Percentiles rank a stretch among this genome's conserved stretches.
Evolutionary conservation across 1,140 invertebrate genomes (phyloP).

Genomic region (Patella vulgata): DNA sequence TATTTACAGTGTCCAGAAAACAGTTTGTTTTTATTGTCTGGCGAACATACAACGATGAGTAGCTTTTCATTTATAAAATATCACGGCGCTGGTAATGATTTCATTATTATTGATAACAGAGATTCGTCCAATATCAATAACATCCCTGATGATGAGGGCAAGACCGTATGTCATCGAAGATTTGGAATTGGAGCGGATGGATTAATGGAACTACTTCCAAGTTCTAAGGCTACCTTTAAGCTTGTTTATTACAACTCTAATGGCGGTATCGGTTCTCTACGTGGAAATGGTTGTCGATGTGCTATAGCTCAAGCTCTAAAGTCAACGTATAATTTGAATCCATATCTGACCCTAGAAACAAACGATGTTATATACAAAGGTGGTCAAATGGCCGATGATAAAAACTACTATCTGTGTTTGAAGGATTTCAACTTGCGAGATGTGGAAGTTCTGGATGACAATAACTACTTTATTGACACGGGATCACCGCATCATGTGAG

Average conservation of each 20-base stretch:
- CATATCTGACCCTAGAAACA: conserved; percentile 19
- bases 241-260: conserved; percentile 30
- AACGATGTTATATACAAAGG: conserved; percentile 27
- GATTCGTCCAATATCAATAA: too few species aligned
- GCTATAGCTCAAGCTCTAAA: conserved; percentile 17
- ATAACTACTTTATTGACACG: conserved; percentile 27
- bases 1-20: too few species aligned
- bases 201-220: conserved; percentile 9
- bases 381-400: neutral
- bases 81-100: conserved; percentile 36
- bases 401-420: conserved; percentile 18
- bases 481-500: conserved; percentile 35
- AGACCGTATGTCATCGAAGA: conserved; percentile 23
- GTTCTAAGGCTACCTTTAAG: neutral
- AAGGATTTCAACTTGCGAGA: conserved; percentile 1
- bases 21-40: too few species aligned
- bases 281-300: conserved; percentile 39
- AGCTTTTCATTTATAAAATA: conserved; percentile 44
- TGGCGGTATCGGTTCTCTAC: conserved; percentile 19
- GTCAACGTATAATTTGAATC: neutral
- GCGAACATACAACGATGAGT: too few species aligned
- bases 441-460: conserved; percentile 7
- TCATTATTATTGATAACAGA: conserved; percentile 23
- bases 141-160: neutral
- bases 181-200: conserved; percentile 40